Evolutionary conservation across 2,113 vertebrate genomes (phyloP).

Genomic region (Apodemus sylvaticus): DNA sequence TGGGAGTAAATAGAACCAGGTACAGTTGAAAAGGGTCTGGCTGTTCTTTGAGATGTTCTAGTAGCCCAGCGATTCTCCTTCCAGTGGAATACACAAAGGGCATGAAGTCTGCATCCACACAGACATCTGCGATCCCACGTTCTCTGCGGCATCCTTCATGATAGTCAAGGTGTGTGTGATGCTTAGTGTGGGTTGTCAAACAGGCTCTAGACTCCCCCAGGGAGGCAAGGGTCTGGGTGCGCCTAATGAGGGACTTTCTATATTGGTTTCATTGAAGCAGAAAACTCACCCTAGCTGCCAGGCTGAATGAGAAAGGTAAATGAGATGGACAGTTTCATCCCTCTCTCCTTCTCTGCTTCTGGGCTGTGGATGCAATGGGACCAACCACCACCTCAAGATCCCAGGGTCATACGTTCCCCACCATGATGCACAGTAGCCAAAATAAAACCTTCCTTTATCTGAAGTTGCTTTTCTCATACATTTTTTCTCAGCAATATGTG

Average conservation of each 20-base stretch:
- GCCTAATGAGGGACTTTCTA: not conserved
- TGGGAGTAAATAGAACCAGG: not conserved
- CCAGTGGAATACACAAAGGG: not conserved
- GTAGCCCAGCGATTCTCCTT: not conserved
- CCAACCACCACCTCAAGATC: not conserved
- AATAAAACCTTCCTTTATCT: not conserved
- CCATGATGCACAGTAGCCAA: not conserved
- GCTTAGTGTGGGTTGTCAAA: too few relatives aligned
- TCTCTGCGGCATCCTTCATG: not conserved
- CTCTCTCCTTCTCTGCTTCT: not conserved
- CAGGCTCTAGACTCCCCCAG: not conserved
- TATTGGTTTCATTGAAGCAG: not conserved
- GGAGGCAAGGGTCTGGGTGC: not conserved
- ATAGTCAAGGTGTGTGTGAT: not conserved
- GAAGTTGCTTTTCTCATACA: not conserved
- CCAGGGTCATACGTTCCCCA: not conserved
- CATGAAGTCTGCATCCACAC: too few relatives aligned
- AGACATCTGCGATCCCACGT: not conserved
- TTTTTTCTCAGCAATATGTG: not conserved
- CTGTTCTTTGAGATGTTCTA: not conserved
- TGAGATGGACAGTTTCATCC: not conserved
- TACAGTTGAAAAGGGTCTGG: not conserved
- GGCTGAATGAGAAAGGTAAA: not conserved
- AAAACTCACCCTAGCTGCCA: not conserved
- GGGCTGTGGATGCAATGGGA: too few relatives aligned